Evolutionary conservation across 2,888 invertebrate species (phyloP).

Genomic region (Drosophila maculinotata): DNA sequence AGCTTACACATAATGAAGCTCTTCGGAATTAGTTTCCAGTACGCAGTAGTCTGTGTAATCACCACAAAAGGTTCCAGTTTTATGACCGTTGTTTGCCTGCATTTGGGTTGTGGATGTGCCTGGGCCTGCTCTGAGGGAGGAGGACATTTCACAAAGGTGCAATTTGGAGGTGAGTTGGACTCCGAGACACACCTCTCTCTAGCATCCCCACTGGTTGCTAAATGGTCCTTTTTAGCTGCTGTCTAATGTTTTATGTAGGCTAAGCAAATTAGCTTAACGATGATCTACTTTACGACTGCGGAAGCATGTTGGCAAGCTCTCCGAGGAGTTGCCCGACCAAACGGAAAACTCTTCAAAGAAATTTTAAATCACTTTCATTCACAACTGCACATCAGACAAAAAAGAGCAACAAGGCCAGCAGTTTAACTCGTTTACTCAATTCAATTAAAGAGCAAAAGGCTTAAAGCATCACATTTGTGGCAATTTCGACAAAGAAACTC

Average conservation of each 20-base stretch:
- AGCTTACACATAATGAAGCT: conserved; percentile 16
- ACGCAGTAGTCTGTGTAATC: conserved; percentile 24
- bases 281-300: conserved; percentile 50
- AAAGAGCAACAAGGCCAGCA: conserved; percentile 7
- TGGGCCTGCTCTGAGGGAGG: conserved; percentile 5
- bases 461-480: not conserved
- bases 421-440: conserved; percentile 19
- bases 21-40: conserved; percentile 16
- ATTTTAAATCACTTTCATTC: conserved; percentile 23
- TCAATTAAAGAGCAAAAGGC: conserved; percentile 33
- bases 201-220: conserved; percentile 14
- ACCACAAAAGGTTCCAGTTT: conserved; percentile 30
- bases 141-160: conserved; percentile 32
- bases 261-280: conserved; percentile 56
- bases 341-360: conserved; percentile 22
- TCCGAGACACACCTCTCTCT: not conserved
- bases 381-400: too few species aligned
- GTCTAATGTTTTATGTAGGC: conserved; percentile 32
- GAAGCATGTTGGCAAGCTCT: conserved; percentile 19
- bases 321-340: not conserved
- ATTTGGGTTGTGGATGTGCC: conserved; percentile 3
- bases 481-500: too few species aligned
- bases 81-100: conserved; percentile 35
- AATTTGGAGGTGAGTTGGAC: conserved; percentile 35
- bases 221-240: conserved; percentile 32